Conservation (phyloP, 2,113 vertebrate species). For the Mastomys natalensis region DNA sequence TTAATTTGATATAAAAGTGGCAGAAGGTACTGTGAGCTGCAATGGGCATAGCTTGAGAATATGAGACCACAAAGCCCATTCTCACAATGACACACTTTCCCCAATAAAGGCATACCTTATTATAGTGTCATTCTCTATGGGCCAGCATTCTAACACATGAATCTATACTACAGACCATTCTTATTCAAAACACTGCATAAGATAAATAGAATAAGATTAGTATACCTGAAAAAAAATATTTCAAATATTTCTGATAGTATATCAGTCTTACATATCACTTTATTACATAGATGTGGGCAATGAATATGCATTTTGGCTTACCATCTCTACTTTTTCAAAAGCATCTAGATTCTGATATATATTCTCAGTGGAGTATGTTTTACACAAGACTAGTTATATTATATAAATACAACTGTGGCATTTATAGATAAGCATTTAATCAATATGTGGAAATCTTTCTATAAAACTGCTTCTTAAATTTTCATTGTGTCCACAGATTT, state of each 20-base stretch:
- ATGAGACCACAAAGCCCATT: too few species aligned
- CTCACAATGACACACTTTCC: too few species aligned
- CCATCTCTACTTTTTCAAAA: background rate
- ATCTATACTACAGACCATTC: too few species aligned
- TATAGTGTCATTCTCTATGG: too few species aligned
- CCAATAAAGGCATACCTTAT: too few species aligned
- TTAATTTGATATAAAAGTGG: too few species aligned
- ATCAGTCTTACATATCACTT: background rate
- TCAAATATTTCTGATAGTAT: background rate
- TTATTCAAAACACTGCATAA: background rate
- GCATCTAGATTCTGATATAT: background rate
- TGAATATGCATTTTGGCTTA: background rate
- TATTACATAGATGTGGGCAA: background rate
- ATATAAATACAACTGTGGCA: background rate
- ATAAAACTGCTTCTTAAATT: background rate
- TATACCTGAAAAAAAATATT: background rate
- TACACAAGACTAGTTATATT: background rate
- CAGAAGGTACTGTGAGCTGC: too few species aligned
- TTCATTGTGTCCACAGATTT: background rate
- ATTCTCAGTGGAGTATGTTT: background rate
- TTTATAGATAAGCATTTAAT: background rate
- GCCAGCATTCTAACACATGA: too few species aligned
- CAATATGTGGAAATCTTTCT: background rate
- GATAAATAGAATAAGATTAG: constrained; percentile 18
- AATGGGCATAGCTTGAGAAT: too few species aligned